Conservation (phyloP, 2,113 vertebrate species). For the Anolis carolinensis region DNA sequence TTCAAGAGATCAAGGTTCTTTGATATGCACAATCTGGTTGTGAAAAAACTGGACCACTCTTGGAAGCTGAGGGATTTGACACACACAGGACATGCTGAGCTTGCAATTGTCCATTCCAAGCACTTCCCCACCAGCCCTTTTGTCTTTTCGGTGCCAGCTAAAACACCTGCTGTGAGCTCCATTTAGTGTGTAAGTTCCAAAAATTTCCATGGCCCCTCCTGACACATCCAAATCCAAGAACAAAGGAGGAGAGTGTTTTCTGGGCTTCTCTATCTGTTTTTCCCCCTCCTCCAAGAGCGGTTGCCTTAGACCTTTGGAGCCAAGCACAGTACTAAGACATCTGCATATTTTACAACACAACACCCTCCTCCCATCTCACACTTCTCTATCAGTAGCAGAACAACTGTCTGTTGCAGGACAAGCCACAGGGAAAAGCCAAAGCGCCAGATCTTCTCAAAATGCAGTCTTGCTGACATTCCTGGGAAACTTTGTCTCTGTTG, state of each 20-base stretch:
- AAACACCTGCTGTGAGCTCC: conserved; percentile 67
- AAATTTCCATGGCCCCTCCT: conserved; percentile 52
- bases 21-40: conserved; percentile 34
- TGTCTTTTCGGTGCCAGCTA: conserved; percentile 57
- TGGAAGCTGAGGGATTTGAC: conserved; percentile 56
- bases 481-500: conserved; percentile 33
- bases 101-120: conserved; percentile 61
- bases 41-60: conserved; percentile 41
- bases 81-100: conserved; percentile 60
- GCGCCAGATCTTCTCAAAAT: conserved; percentile 23
- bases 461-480: conserved; percentile 48
- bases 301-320: conserved; percentile 86
- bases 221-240: conserved; percentile 79
- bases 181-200: conserved; percentile 45
- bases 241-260: conserved; percentile 70
- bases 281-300: conserved; percentile 48
- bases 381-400: conserved; percentile 56
- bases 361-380: conserved; percentile 43
- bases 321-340: conserved; percentile 73
- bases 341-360: conserved; percentile 83
- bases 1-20: conserved; percentile 27
- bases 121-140: conserved; percentile 49
- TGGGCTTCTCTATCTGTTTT: conserved; percentile 51
- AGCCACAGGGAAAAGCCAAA: conserved; percentile 48
- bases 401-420: conserved; percentile 17